These are phyloP conservation scores for Mamestra brassicae DNA, from an alignment of 2,888 invertebrate genomes.

Conservation along the genomic window DNA sequence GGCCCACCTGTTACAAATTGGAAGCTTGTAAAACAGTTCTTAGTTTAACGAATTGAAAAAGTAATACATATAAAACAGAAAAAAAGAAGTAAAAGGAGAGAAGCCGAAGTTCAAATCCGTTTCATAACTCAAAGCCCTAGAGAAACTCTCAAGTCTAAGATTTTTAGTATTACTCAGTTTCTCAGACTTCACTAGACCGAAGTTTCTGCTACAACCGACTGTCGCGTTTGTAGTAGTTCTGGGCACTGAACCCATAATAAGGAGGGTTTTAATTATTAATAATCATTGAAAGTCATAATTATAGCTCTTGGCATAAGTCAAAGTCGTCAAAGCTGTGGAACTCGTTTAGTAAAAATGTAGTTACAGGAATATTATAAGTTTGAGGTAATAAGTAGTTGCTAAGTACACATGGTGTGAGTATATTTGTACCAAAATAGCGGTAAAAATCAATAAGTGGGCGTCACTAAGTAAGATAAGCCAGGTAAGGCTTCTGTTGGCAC, in stretches of 20 bases:
- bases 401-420: constrained; percentile 2
- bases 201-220: neutral
- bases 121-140: neutral
- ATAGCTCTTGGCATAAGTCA: neutral
- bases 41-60: neutral
- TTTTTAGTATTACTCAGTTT: neutral
- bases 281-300: neutral
- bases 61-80: neutral
- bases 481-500: constrained; percentile 63
- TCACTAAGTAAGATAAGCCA: constrained; percentile 48
- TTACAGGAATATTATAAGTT: neutral
- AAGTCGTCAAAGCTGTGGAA: neutral
- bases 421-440: constrained; percentile 42
- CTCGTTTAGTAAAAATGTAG: neutral
- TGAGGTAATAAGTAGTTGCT: constrained; percentile 2
- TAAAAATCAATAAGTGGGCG: constrained; percentile 61
- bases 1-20: constrained; percentile 18
- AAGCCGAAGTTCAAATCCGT: neutral
- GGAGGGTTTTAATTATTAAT: neutral
- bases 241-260: neutral
- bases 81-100: too few relatives aligned
- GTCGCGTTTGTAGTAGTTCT: neutral
- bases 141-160: neutral
- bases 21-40: neutral
- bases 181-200: neutral